Conservation (phyloP, 1,140 invertebrate genomes). For the Berghia stephanieae region DNA sequence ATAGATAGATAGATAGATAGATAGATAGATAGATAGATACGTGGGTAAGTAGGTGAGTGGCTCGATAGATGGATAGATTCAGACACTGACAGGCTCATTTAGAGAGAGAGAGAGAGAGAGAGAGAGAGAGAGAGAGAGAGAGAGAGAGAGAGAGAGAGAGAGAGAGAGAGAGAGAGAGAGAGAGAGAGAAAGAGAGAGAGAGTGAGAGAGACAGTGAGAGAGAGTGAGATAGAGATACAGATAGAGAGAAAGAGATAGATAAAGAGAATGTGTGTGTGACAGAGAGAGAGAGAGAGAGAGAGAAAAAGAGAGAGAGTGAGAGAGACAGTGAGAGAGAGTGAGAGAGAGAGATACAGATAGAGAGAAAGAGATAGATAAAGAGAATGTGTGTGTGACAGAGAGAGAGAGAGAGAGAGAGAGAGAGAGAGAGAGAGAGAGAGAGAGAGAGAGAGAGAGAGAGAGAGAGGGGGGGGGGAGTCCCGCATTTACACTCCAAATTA, state of each 20-base stretch:
- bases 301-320: not conserved
- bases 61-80: too few relatives aligned
- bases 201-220: not conserved
- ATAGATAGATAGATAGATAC: too few relatives aligned
- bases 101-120: not conserved
- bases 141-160: not conserved
- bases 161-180: not conserved
- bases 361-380: not conserved
- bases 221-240: not conserved
- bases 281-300: not conserved
- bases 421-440: slow-evolving; percentile 21
- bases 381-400: too few relatives aligned
- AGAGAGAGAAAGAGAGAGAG: not conserved
- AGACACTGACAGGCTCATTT: too few relatives aligned
- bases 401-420: not conserved
- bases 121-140: not conserved
- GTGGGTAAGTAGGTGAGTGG: too few relatives aligned
- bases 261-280: not conserved
- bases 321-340: not conserved
- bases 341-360: not conserved
- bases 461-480: not conserved
- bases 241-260: not conserved
- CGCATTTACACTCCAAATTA: too few relatives aligned
- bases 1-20: too few relatives aligned
- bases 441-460: slow-evolving; percentile 15